Percentiles rank a stretch among this genome's conserved stretches.
Conservation (phyloP, 2,113 vertebrate genomes). For the Nothoprocta pentlandii region DNA sequence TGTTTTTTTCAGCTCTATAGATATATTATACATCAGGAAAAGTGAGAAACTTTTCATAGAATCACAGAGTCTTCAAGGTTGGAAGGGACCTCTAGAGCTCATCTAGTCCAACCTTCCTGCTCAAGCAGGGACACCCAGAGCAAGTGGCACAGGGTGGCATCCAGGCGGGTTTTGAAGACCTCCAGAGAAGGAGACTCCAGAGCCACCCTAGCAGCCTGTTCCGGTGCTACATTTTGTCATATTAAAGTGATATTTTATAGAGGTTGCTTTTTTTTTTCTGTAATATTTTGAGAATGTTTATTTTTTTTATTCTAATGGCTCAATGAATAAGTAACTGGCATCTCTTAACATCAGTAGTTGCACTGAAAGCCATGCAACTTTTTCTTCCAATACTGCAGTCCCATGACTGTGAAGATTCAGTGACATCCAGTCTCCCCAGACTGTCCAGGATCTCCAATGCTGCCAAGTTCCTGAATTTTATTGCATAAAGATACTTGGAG, state of each 20-base stretch:
- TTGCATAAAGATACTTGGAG: not conserved
- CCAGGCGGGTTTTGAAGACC: too few relatives aligned
- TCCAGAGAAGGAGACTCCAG: too few relatives aligned
- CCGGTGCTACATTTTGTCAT: too few relatives aligned
- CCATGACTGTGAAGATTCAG: not conserved
- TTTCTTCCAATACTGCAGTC: not conserved
- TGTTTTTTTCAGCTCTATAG: not conserved
- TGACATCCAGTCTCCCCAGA: not conserved
- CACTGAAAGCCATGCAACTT: not conserved
- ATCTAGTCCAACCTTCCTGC: too few relatives aligned
- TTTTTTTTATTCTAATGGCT: not conserved
- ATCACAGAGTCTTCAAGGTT: too few relatives aligned
- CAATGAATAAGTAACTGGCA: fast-evolving
- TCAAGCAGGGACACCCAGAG: too few relatives aligned
- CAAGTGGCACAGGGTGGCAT: too few relatives aligned
- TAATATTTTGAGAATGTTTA: not conserved
- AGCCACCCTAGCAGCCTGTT: too few relatives aligned
- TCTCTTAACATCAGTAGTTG: not conserved
- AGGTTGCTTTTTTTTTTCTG: not conserved
- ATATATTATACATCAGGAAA: not conserved
- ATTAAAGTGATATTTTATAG: not conserved
- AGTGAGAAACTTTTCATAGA: not conserved
- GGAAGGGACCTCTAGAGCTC: too few relatives aligned
- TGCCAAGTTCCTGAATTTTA: not conserved
- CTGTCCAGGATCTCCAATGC: not conserved